Percentiles rank a stretch among this genome's conserved stretches.
phyloP scores from a whole-genome alignment of 2,113 vertebrate species.

The Thermophis baileyi region DNA sequence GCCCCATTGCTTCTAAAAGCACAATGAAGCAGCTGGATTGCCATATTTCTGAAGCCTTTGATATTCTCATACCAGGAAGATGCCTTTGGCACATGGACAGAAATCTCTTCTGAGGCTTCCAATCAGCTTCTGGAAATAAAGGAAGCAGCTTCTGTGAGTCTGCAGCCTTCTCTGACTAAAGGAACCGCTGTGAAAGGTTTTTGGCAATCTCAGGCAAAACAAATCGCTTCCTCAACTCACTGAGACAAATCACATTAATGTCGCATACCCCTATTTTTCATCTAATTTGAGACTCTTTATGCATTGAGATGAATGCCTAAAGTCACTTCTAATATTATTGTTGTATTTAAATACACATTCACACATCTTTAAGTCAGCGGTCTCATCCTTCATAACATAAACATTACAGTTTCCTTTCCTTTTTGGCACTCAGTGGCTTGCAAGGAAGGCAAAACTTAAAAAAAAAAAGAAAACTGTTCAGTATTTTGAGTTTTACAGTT shows the following conservation, averaged over 20 bases:
- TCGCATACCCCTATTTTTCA: not conserved
- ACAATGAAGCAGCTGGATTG: not conserved
- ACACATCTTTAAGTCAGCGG: not conserved
- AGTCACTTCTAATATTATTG: not conserved
- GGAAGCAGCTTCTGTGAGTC: not conserved
- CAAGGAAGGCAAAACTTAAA: not conserved
- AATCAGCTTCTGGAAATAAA: not conserved
- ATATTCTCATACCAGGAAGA: not conserved
- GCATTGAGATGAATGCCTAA: not conserved
- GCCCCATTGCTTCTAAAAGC: not conserved
- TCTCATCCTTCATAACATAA: not conserved
- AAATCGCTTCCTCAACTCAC: not conserved
- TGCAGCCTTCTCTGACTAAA: not conserved
- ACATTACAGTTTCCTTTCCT: not conserved
- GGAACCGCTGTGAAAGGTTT: not conserved
- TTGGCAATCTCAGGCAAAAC: not conserved
- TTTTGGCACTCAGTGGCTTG: not conserved
- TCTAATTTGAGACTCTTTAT: not conserved
- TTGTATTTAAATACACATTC: not conserved
- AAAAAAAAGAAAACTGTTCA: not conserved
- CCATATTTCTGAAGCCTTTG: not conserved
- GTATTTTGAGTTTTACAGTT: not conserved
- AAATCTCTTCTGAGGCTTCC: not conserved
- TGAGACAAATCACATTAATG: not conserved
- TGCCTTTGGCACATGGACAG: not conserved